Conservation (phyloP, 2,113 vertebrate genomes). For the Eolophus roseicapilla region DNA sequence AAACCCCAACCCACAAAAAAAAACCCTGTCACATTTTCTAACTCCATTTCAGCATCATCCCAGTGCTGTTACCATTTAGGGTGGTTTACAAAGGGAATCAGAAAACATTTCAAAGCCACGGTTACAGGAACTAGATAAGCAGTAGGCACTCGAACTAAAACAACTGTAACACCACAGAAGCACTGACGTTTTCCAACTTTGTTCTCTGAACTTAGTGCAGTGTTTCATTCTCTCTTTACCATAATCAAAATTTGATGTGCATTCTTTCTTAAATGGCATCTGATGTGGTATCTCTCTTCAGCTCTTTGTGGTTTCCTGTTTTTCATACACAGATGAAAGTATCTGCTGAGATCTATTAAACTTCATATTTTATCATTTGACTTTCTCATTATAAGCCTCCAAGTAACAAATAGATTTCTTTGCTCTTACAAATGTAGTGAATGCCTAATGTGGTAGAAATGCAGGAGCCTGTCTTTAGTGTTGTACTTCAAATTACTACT, state of each 20-base stretch:
- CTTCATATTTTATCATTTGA: constrained; percentile 33
- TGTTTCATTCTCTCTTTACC: constrained; percentile 38
- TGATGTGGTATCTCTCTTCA: constrained; percentile 74
- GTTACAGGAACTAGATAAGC: background rate
- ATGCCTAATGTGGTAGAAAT: background rate
- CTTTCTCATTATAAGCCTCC: constrained; percentile 9
- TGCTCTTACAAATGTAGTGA: background rate
- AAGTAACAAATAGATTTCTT: background rate
- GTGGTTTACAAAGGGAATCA: background rate
- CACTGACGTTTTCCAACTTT: background rate
- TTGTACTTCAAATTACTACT: background rate
- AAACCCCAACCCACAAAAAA: background rate
- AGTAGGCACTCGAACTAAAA: background rate
- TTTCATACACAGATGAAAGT: constrained; percentile 65
- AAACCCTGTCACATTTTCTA: background rate
- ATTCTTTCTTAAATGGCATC: constrained; percentile 70
- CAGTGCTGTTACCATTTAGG: background rate
- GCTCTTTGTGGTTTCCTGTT: constrained; percentile 82
- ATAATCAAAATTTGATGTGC: constrained; percentile 66
- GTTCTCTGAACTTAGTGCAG: constrained; percentile 41
- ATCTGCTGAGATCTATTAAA: constrained; percentile 59
- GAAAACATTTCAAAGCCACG: background rate
- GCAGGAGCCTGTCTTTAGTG: background rate
- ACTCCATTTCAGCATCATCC: background rate
- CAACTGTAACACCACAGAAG: background rate